These are phyloP conservation scores for Homarus gammarus DNA, from an alignment of 2,888 invertebrate genomes.

Conservation along the genomic window DNA sequence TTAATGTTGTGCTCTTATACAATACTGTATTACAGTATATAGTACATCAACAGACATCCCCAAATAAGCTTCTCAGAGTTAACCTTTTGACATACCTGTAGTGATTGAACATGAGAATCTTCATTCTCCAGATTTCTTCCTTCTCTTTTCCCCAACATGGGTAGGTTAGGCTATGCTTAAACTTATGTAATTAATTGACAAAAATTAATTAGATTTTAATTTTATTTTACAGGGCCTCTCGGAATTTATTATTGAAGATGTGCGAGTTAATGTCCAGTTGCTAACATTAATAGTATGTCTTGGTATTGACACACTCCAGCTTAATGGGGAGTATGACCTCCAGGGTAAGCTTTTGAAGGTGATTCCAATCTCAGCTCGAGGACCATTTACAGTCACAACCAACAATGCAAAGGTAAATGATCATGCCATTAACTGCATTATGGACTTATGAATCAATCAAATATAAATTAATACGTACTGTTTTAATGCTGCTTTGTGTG, in stretches of 20 bases:
- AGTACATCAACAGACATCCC: too few relatives aligned
- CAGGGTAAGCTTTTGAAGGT: conserved; percentile 72
- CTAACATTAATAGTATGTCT: conserved; percentile 66
- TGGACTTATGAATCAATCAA: too few relatives aligned
- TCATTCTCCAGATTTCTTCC: too few relatives aligned
- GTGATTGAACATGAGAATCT: too few relatives aligned
- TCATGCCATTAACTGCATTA: background rate
- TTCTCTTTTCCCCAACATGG: too few relatives aligned
- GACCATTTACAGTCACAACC: conserved; percentile 74
- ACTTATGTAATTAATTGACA: background rate
- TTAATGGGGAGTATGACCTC: conserved; percentile 72
- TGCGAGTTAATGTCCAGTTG: conserved; percentile 67
- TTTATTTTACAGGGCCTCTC: conserved; percentile 67
- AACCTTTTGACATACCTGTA: too few relatives aligned
- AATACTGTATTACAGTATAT: too few relatives aligned
- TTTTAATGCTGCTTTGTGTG: too few relatives aligned
- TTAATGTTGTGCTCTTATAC: too few relatives aligned
- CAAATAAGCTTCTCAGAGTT: too few relatives aligned
- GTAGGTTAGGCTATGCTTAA: too few relatives aligned
- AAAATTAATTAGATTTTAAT: conserved; percentile 16
- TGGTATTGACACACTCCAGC: conserved; percentile 53
- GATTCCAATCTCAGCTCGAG: conserved; percentile 69
- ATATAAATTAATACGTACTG: too few relatives aligned
- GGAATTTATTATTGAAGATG: conserved; percentile 72
- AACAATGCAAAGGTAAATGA: conserved; percentile 61